Evolutionary conservation across 2,888 invertebrate genomes (phyloP).

Genomic region (Andrena fulva): DNA sequence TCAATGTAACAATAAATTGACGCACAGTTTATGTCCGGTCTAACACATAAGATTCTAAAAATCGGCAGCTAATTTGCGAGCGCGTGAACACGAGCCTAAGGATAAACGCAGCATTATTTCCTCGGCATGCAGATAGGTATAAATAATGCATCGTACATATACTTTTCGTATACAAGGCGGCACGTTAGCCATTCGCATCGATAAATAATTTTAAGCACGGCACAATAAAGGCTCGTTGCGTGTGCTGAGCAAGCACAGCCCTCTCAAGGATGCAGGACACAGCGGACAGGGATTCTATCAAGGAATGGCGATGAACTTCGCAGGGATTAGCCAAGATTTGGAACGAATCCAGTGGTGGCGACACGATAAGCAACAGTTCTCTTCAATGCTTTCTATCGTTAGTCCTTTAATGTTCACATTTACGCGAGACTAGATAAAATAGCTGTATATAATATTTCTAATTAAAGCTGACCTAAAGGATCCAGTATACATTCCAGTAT

Average conservation of each 20-base stretch:
- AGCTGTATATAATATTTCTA: too few relatives aligned
- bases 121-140: slow-evolving; percentile 57
- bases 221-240: slow-evolving; percentile 55
- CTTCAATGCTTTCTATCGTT: background rate
- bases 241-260: slow-evolving; percentile 56
- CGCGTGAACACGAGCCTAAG: background rate
- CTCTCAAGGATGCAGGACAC: slow-evolving; percentile 72
- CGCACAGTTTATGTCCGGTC: background rate
- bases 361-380: background rate
- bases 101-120: slow-evolving; percentile 30
- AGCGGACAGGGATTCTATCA: slow-evolving; percentile 16
- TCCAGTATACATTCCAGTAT: too few relatives aligned
- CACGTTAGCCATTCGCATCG: slow-evolving; percentile 53
- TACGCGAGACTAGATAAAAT: background rate
- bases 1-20: too few relatives aligned
- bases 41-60: background rate
- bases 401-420: background rate
- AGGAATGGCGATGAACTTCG: slow-evolving; percentile 63
- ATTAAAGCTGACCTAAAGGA: too few relatives aligned
- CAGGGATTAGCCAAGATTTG: slow-evolving; percentile 61
- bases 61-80: slow-evolving; percentile 6
- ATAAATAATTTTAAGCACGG: slow-evolving; percentile 71
- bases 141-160: slow-evolving; percentile 71
- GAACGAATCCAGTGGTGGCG: slow-evolving; percentile 49
- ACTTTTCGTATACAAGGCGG: slow-evolving; percentile 66